Base-by-base conservation (phyloP, 2,888 invertebrate genomes). In the Luffia ferchaultella region DNA sequence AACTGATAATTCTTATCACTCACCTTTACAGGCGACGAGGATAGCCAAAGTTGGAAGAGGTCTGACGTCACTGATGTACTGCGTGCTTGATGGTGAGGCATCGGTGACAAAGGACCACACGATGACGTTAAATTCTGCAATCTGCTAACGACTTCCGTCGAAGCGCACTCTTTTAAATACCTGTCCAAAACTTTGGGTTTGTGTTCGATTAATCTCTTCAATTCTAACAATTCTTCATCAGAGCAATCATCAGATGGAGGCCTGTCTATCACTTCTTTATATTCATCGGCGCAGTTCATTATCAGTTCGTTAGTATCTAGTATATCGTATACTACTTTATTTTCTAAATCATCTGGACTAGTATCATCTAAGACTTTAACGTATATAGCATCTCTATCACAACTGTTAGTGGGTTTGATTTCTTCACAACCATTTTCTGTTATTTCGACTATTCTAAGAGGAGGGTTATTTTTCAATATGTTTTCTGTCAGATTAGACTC, bases 11-110 rank as follows among this genome's bases (percentile, higher is more conserved):
- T 18, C 42, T 48, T 48, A 46, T 44, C 43, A 68, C 86, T 73
- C 56, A 89, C 88, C 86, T 90, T 89, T 65, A 90, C 85, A 3
- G 93, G 92, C 48, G 92, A 91, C 20, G 93, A 89, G 40, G 92
- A 88, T 66, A 94, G 78, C 94, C 94, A 95, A 57, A 91, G 86
- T 64, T 93, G 93, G 75, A 94, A 94, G 55, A 95, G 85, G 68
- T 95, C 94, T 56, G 93, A 92, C 45, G 92, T 92, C 57, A 93
- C 90, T 45, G 92, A 93, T 45, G 91, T 90, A 54, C 92, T 87
- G 57, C 88, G 84, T 7, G 87, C 85, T 59, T 83, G 86, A 53
- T 80, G 76, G 48, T 70, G 71, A 16, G 85, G 85, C 62, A 76
- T 68, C 42, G 78, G 82, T 7, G 82, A 83, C 51, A 82, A 53